Base-by-base conservation (phyloP, 2,797 vertebrate species). In the Enteromius fasciolatus region DNA sequence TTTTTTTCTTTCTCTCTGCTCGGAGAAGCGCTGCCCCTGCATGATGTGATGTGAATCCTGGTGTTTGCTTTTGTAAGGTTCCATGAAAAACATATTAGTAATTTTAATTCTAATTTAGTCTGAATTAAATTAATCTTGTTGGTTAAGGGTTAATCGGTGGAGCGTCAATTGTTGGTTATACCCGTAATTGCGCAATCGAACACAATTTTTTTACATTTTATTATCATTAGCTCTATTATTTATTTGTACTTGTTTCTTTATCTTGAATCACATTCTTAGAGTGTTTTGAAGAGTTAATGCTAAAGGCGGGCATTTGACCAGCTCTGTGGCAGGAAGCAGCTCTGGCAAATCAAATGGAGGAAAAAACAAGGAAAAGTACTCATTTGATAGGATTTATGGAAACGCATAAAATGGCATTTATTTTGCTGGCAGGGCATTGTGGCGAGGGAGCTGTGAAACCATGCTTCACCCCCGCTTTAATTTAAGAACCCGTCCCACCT, bases 331-430 rank as follows among this genome's bases (percentile, higher is more conserved):
- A 91, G 87, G 84, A 88, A 83, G 85, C 89, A 91, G 77, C 80
- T 48, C 80, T 10, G 80, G 87, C 84, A 88, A 89, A 89, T 90
- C 84, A 83, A 85, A 89, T 59, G 84, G 84, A 91, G 88, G 87
- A 90, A 92, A 91, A 90, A 92, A 87, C 25, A 41, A 74, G 89
- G 86, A 70, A 89, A 87, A 85, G 86, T 88, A 82, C 90, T 92
- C 91, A 88, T 93, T 93, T 93, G 91, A 94, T 93, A 92, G 87
- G 90, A 94, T 94, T 94, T 93, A 94, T 93, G 89, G 89, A 90
- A 90, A 82, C 86, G 85, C 87, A 93, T 94, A 93, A 94, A 94
- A 94, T 86, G 72, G 83, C 87, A 90, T 93, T 93, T 91, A 89
- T 92, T 91, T 90, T 69, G 85, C 88, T 94, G 90, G 91, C 91